Evolutionary conservation across 2,797 vertebrate genomes (phyloP).

Genomic region (Meda fulgida): DNA sequence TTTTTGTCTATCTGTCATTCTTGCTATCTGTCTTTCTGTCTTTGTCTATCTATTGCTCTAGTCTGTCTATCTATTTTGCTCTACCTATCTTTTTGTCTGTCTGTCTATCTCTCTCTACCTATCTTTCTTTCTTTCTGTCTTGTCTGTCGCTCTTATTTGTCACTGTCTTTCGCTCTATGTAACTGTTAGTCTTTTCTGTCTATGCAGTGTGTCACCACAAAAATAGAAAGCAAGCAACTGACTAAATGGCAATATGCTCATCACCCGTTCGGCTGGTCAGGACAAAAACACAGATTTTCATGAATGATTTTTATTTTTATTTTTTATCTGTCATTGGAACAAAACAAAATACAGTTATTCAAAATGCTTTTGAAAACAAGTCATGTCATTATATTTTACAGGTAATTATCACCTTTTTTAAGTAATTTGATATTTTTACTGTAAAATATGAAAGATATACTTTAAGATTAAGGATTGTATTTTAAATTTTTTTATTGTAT

Average conservation of each 20-base stretch:
- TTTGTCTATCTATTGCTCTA: not conserved
- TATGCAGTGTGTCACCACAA: not conserved
- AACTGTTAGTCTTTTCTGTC: not conserved
- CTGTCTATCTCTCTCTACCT: fast-evolving
- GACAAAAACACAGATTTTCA: not conserved
- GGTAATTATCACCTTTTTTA: not conserved
- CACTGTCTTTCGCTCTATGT: not conserved
- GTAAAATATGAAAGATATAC: not conserved
- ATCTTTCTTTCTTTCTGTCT: not conserved
- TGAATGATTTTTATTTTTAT: not conserved
- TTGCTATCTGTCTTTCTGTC: not conserved
- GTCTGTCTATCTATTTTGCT: no score
- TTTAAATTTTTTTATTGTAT: not conserved
- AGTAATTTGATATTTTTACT: not conserved
- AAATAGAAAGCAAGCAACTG: not conserved
- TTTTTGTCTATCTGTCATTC: not conserved
- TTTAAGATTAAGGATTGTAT: not conserved
- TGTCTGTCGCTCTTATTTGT: not conserved
- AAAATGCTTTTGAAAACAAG: not conserved
- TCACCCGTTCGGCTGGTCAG: not conserved
- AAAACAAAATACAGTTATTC: not conserved
- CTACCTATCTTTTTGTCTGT: not conserved
- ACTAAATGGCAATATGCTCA: not conserved
- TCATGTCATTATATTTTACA: not conserved
- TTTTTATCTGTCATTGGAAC: not conserved